Percentiles rank a stretch among this genome's conserved stretches.
Conservation (phyloP, 1,140 invertebrate species). For the Drosophila orosa region DNA sequence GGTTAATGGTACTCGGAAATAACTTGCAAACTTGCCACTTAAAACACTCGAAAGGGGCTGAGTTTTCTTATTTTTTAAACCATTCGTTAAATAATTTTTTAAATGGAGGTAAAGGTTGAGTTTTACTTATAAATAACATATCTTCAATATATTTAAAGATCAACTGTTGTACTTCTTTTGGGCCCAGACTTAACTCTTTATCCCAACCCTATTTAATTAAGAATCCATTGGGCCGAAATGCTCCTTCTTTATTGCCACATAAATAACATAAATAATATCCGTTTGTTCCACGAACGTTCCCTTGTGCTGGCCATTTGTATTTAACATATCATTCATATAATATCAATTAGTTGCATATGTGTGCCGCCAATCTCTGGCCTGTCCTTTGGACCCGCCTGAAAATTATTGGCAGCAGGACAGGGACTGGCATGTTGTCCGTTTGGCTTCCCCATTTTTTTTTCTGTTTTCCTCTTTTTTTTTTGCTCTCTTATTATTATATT, state of each 20-base stretch:
- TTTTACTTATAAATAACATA: background rate
- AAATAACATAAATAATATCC: constrained; percentile 65
- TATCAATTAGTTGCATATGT: constrained; percentile 81
- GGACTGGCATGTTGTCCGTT: constrained; percentile 23
- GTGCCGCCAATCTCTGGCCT: constrained; percentile 22
- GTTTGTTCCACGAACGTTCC: constrained; percentile 25
- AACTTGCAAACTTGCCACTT: background rate
- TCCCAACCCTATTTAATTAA: constrained; percentile 32
- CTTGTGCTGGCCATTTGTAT: constrained; percentile 66
- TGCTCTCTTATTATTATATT: constrained; percentile 2
- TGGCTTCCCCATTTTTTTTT: constrained; percentile 19
- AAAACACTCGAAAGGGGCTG: background rate
- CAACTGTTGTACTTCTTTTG: background rate
- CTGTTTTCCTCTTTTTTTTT: constrained; percentile 3
- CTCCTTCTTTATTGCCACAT: constrained; percentile 38
- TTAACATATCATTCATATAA: constrained; percentile 81
- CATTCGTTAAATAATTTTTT: too few relatives aligned
- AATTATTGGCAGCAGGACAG: constrained; percentile 63
- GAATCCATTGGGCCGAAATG: constrained; percentile 44
- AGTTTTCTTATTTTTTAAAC: too few relatives aligned
- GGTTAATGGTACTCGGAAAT: background rate
- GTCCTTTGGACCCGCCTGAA: constrained; percentile 44
- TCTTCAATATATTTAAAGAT: background rate
- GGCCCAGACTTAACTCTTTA: constrained; percentile 10
- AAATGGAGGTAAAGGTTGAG: background rate